These are phyloP conservation scores for Flexamia atlantica DNA, from an alignment of 2,888 invertebrate genomes.

Conservation along the genomic window DNA sequence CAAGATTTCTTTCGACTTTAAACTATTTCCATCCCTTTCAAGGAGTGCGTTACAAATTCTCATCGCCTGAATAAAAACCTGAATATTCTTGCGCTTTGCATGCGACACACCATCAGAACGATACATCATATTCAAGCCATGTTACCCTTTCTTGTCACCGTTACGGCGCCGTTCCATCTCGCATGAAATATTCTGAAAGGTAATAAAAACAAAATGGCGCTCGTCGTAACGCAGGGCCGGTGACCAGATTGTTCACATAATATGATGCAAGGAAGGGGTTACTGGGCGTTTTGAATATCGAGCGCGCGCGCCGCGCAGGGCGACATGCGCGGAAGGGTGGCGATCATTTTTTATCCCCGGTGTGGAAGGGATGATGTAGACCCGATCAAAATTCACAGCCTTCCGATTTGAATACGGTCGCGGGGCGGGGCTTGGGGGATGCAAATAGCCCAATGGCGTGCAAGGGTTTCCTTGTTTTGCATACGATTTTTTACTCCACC, in stretches of 20 bases:
- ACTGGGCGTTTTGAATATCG: constrained; percentile 64
- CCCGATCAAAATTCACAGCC: constrained; percentile 65
- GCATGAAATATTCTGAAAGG: constrained; percentile 38
- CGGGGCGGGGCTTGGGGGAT: constrained; percentile 55
- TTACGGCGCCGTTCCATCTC: neutral
- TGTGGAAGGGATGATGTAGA: constrained; percentile 63
- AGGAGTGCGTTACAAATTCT: too few species aligned
- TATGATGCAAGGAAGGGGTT: constrained; percentile 62
- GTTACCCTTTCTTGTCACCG: too few species aligned
- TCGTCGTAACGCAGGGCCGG: constrained; percentile 18
- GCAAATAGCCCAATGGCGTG: constrained; percentile 54
- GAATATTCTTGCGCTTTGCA: too few species aligned
- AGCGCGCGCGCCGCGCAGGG: constrained; percentile 59
- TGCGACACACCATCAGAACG: too few species aligned
- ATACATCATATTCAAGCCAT: too few species aligned
- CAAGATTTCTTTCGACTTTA: too few species aligned
- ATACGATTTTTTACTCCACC: constrained; percentile 41
- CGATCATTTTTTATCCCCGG: constrained; percentile 64
- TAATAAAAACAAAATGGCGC: constrained; percentile 59
- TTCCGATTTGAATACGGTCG: constrained; percentile 63
- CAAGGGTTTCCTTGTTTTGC: constrained; percentile 29
- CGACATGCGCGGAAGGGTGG: constrained; percentile 58
- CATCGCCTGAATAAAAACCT: too few species aligned
- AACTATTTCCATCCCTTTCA: too few species aligned
- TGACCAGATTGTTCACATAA: constrained; percentile 50